A percentile compares a stretch with the other conserved stretches of the same genome.
Conservation (phyloP, 2,888 invertebrate genomes). For the Belgica antarctica region DNA sequence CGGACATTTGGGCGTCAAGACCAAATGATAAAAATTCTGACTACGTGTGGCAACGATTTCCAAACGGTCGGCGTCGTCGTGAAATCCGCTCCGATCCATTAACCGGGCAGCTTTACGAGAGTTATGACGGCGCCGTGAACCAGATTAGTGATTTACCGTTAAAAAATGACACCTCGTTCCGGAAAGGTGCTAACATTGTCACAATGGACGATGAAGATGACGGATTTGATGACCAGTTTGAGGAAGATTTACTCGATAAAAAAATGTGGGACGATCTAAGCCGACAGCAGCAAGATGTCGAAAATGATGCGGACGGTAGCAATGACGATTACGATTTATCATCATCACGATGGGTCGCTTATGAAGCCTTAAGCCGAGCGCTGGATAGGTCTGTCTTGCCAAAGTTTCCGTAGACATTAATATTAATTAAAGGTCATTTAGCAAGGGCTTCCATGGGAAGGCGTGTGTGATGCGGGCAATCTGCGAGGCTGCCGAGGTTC, state of each 20-base stretch:
- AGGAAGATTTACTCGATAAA: slow-evolving; percentile 24
- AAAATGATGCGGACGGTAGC: background rate
- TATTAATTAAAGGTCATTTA: slow-evolving; percentile 9
- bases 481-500: slow-evolving; percentile 70
- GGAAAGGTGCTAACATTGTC: background rate
- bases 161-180: background rate
- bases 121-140: slow-evolving; percentile 20
- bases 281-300: background rate
- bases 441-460: slow-evolving; percentile 63
- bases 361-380: slow-evolving; percentile 28
- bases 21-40: slow-evolving; percentile 7
- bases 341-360: slow-evolving; percentile 26
- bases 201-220: slow-evolving; percentile 7
- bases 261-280: background rate
- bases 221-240: slow-evolving; percentile 36
- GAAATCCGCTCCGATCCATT: slow-evolving; percentile 2
- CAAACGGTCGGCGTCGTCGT: slow-evolving; percentile 22
- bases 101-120: slow-evolving; percentile 27
- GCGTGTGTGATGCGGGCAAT: slow-evolving; percentile 72
- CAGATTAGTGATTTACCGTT: slow-evolving; percentile 12
- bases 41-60: slow-evolving; percentile 18
- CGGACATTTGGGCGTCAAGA: slow-evolving; percentile 23
- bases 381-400: slow-evolving; percentile 16
- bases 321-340: slow-evolving; percentile 15
- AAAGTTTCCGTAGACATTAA: background rate